Percentiles rank a stretch among this genome's conserved stretches.
Evolutionary conservation across 2,797 vertebrate species (phyloP).

Genomic region (Hypotaenidia philippensis): DNA sequence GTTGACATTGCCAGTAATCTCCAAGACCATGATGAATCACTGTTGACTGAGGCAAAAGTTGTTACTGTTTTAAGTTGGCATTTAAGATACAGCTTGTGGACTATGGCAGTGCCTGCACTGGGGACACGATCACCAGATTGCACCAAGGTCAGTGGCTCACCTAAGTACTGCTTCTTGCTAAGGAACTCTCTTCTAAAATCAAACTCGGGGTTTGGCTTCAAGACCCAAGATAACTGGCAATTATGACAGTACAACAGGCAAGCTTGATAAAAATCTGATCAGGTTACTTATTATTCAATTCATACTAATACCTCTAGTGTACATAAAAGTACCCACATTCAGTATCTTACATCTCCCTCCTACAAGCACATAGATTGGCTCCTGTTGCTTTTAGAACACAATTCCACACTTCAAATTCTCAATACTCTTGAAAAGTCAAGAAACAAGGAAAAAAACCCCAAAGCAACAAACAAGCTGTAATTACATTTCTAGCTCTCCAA

Average conservation of each 20-base stretch:
- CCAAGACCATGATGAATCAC: fast-evolving
- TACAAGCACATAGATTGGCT: background rate
- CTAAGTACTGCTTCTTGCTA: background rate
- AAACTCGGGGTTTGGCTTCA: background rate
- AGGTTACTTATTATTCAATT: background rate
- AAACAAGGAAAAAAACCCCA: background rate
- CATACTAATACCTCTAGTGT: background rate
- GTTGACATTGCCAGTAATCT: background rate
- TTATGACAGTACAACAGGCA: background rate
- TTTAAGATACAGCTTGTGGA: background rate
- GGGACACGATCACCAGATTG: background rate
- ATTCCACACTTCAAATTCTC: background rate
- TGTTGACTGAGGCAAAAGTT: background rate
- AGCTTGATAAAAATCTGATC: background rate
- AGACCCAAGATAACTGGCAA: background rate
- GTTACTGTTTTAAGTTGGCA: background rate
- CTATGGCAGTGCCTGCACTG: background rate
- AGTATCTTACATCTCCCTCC: background rate
- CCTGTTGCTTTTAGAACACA: background rate
- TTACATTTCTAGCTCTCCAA: background rate
- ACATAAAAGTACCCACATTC: background rate
- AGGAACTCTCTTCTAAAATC: background rate
- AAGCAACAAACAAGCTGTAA: background rate
- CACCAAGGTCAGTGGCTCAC: background rate
- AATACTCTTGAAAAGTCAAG: background rate